These are phyloP conservation scores for Coregonus clupeaformis DNA, from an alignment of 2,113 vertebrate species.

Conservation along the genomic window DNA sequence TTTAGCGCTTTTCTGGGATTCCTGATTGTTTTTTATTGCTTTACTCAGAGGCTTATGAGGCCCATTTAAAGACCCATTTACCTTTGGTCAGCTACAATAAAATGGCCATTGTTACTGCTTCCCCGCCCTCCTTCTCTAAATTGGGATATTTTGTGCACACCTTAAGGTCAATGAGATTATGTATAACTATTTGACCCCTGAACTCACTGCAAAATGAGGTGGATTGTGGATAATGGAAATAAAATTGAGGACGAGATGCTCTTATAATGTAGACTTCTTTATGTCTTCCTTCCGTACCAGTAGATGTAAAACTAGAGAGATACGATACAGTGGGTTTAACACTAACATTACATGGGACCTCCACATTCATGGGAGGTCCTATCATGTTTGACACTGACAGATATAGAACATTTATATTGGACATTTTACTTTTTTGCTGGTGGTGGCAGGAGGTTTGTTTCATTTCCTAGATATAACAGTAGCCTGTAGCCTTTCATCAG, in stretches of 20 bases:
- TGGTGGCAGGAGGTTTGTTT: too few relatives aligned
- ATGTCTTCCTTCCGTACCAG: neutral
- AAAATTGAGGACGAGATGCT: neutral
- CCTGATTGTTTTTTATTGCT: too few relatives aligned
- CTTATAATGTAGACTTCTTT: neutral
- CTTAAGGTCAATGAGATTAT: conserved; percentile 42
- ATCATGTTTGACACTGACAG: too few relatives aligned
- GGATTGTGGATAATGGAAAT: conserved; percentile 19
- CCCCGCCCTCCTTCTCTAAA: conserved; percentile 6
- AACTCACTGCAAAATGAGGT: conserved; percentile 32
- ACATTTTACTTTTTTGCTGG: too few relatives aligned
- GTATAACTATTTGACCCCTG: conserved; percentile 56
- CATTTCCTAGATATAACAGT: too few relatives aligned
- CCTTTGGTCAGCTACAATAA: conserved; percentile 31
- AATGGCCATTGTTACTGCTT: conserved; percentile 33
- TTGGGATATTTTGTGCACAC: conserved; percentile 13
- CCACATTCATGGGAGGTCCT: too few relatives aligned
- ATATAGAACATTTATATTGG: too few relatives aligned
- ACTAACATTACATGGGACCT: too few relatives aligned
- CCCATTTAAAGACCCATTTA: conserved; percentile 69
- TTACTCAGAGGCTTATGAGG: conserved; percentile 1
- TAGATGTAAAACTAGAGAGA: too few relatives aligned
- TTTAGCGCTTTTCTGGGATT: too few relatives aligned
- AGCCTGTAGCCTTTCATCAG: too few relatives aligned
- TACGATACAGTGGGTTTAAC: too few relatives aligned